Percentiles rank a stretch among this genome's conserved stretches.
These are phyloP conservation scores for Thecocarcelia acutangulata DNA, from an alignment of 2,888 invertebrate species.

Conservation along the genomic window DNA sequence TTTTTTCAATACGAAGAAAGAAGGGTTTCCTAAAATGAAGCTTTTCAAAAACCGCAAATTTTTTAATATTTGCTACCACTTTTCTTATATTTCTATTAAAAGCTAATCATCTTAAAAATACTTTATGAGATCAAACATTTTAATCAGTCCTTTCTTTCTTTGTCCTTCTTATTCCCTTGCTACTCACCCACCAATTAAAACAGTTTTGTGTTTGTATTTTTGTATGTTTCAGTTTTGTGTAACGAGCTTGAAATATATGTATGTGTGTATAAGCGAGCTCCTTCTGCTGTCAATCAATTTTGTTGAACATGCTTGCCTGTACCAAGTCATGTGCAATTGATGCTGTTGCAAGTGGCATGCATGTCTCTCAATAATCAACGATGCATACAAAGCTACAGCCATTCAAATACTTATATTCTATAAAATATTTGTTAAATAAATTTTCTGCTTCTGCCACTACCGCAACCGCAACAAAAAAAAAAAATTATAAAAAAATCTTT, in stretches of 20 bases:
- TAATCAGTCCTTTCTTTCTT: conserved; percentile 21
- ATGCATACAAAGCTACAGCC: conserved; percentile 58
- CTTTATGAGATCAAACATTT: not conserved
- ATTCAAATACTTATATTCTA: conserved; percentile 33
- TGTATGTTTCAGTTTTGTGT: not conserved
- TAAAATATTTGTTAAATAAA: conserved; percentile 35
- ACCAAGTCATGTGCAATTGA: conserved; percentile 62
- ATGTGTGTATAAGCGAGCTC: not conserved
- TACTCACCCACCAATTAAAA: conserved; percentile 23
- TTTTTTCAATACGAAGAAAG: no score
- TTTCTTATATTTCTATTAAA: no score
- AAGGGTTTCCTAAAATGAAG: no score
- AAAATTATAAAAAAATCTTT: conserved; percentile 32
- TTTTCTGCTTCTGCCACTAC: conserved; percentile 43
- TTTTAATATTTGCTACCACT: no score
- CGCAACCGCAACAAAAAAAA: conserved; percentile 8
- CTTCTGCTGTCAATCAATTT: conserved; percentile 56
- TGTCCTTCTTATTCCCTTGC: not conserved
- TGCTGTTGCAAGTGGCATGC: conserved; percentile 66
- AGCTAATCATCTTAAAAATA: no score
- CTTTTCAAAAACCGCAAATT: no score
- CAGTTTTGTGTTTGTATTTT: conserved; percentile 12
- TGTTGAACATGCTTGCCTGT: conserved; percentile 13
- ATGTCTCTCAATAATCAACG: conserved; percentile 54
- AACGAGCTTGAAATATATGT: not conserved